Evolutionary conservation across 2,888 invertebrate genomes (phyloP).

Genomic region (Ophioninae sp.): DNA sequence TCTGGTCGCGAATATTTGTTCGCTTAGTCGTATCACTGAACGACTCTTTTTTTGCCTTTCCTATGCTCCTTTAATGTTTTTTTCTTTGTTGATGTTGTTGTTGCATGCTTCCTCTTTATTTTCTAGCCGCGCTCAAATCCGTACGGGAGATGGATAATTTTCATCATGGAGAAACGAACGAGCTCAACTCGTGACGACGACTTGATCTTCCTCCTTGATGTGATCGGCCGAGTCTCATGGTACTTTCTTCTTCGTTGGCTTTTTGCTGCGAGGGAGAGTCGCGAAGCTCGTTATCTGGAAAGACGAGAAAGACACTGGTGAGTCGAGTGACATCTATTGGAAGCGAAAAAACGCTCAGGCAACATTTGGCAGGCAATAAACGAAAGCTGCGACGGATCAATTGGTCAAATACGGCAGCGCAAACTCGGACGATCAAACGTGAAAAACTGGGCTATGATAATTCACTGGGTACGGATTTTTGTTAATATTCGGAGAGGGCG

Average conservation of each 20-base stretch:
- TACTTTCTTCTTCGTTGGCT: constrained; percentile 87
- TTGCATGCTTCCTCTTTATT: neutral
- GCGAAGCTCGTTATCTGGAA: constrained; percentile 87
- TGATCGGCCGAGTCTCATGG: constrained; percentile 76
- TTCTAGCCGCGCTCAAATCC: constrained; percentile 12
- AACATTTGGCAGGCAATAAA: constrained; percentile 32
- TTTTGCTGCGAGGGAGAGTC: constrained; percentile 89
- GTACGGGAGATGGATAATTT: constrained; percentile 11
- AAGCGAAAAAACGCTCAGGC: constrained; percentile 22
- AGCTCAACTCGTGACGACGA: constrained; percentile 58
- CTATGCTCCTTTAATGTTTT: neutral
- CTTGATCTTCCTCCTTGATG: constrained; percentile 74
- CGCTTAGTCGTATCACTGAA: neutral
- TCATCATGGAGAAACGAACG: constrained; percentile 30
- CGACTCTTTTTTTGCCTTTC: constrained; percentile 1
- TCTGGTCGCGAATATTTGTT: neutral
- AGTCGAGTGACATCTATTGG: neutral
- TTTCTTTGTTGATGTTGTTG: neutral
- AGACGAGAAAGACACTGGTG: constrained; percentile 69
- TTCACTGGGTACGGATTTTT: constrained; percentile 25
- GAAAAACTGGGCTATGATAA: constrained; percentile 27
- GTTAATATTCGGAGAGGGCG: constrained; percentile 49
- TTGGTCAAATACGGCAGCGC: constrained; percentile 18
- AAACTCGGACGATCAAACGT: constrained; percentile 22
- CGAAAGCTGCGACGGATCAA: constrained; percentile 36